Base-by-base conservation (phyloP, 2,113 vertebrate genomes). In the Rhinolophus sinicus region DNA sequence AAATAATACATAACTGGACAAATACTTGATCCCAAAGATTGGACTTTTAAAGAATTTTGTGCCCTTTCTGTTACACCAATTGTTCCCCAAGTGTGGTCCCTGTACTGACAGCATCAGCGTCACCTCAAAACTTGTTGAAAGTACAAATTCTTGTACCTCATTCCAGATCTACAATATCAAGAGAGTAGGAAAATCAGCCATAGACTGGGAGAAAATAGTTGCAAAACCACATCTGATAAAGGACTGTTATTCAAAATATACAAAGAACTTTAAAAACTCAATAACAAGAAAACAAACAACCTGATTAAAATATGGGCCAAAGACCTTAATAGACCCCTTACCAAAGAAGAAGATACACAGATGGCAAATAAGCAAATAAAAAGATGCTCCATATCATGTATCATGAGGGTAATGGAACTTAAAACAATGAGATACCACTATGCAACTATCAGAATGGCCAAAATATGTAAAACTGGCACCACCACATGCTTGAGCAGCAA, bases 201-300 rank as follows among this genome's bases (percentile, higher is more conserved):
- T 26, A 80, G 40, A 81, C 2, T 40, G 26, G 40, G 26, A 72
- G 64, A 50, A 81, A 81, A 81, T 88, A 72, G 52, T 72, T 88
- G 18, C 40, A 88, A 88, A 64, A 94, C 58, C 30, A 72, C 54
- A 94, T 52, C 75, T 81, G n/a, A 94, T 52, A 80, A 80, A 69
- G 50, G 75, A 80, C 64, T 52, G 21, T n/a, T 90, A 54, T 54
- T 19, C 5, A 54, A 78, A 90, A 54, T 40, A 52, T 33, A 80
- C 9, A 70, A 52, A 94, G 14, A 80, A 40, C 65, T 40, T 80
- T 28, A 18, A 83, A 33, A 88, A 77, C 24, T 69, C 30, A 86
- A 56, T 33, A 47, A 21, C 72, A 93, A 78, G 52, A 28, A 78
- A 80, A 82, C 28, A 93, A 69, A 78, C 65, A 70, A 47, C 18